Conservation (phyloP, 23 tunicate genomes). For the Oikopleura dioica region DNA sequence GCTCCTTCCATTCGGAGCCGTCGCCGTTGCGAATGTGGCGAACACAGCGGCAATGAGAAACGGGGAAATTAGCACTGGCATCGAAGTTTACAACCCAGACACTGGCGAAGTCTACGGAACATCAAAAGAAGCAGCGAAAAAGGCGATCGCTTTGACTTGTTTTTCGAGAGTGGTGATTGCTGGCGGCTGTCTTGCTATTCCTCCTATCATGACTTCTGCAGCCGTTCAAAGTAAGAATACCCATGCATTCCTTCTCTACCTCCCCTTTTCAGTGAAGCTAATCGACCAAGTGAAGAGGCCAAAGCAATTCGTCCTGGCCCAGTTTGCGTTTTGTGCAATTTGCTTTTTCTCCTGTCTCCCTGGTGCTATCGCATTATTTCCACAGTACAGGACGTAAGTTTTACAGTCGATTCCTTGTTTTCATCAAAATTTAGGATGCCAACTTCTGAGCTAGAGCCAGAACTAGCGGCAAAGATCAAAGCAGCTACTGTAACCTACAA, state of each 20-base stretch:
- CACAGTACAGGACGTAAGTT: slow-evolving; percentile 25
- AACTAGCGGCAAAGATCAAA: not conserved
- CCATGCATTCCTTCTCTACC: too few species aligned
- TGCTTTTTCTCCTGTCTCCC: slow-evolving; percentile 60
- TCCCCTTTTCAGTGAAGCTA: slow-evolving; percentile 18
- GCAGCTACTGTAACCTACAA: not conserved
- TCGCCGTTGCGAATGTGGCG: slow-evolving; percentile 46
- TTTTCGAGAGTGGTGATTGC: slow-evolving; percentile 55
- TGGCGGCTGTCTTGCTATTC: slow-evolving; percentile 48
- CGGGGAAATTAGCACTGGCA: slow-evolving; percentile 50
- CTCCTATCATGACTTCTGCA: slow-evolving; percentile 43
- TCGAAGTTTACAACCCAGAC: slow-evolving; percentile 36
- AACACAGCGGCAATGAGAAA: slow-evolving; percentile 70
- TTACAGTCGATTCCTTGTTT: too few species aligned
- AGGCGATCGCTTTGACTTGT: slow-evolving; percentile 48
- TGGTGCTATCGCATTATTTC: slow-evolving; percentile 66
- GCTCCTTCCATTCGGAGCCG: not conserved
- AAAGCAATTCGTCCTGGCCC: slow-evolving; percentile 22
- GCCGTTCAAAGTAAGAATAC: slow-evolving; percentile 52
- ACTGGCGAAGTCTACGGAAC: slow-evolving; percentile 50
- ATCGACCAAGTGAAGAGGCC: slow-evolving; percentile 23
- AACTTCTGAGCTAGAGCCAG: not conserved
- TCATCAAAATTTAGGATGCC: too few species aligned
- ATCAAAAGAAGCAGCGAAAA: slow-evolving; percentile 57
- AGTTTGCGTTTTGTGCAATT: slow-evolving; percentile 22